A percentile compares a stretch with the other conserved stretches of the same genome.
Conservation (phyloP, 2,113 vertebrate species). For the Genyomyrus donnyi region DNA sequence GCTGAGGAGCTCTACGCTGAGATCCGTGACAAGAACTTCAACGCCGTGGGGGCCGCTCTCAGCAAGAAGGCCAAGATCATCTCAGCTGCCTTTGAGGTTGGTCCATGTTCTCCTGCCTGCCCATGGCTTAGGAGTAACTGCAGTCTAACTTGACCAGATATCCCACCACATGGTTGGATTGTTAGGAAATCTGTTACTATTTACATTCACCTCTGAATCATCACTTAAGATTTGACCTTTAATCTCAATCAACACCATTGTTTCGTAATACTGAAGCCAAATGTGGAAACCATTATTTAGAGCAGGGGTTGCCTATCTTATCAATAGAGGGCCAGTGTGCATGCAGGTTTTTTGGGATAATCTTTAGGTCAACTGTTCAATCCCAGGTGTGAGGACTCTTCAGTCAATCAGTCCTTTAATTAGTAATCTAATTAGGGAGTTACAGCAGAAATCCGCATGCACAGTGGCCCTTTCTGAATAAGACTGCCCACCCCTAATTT, state of each 20-base stretch:
- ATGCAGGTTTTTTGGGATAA: too few species aligned
- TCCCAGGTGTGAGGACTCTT: too few species aligned
- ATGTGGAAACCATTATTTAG: background rate
- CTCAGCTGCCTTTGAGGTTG: constrained; percentile 94
- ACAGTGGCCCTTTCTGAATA: too few species aligned
- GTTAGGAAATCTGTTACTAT: background rate
- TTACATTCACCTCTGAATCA: background rate
- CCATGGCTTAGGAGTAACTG: background rate
- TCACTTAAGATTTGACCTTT: background rate
- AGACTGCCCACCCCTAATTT: too few species aligned
- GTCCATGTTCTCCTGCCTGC: constrained; percentile 17
- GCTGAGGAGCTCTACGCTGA: constrained; percentile 93
- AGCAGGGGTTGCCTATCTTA: too few species aligned
- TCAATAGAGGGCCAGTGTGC: too few species aligned
- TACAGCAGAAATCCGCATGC: too few species aligned
- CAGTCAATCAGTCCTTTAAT: too few species aligned
- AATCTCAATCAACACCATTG: background rate
- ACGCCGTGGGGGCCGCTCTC: constrained; percentile 87
- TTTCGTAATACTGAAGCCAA: background rate
- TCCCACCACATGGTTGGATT: background rate
- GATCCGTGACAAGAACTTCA: constrained; percentile 97
- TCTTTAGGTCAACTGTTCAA: too few species aligned
- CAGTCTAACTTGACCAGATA: background rate
- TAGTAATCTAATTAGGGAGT: too few species aligned
- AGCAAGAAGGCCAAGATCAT: constrained; percentile 98